phyloP scores from a whole-genome alignment of 2,888 invertebrate species.

The Cheilosia grossa region DNA sequence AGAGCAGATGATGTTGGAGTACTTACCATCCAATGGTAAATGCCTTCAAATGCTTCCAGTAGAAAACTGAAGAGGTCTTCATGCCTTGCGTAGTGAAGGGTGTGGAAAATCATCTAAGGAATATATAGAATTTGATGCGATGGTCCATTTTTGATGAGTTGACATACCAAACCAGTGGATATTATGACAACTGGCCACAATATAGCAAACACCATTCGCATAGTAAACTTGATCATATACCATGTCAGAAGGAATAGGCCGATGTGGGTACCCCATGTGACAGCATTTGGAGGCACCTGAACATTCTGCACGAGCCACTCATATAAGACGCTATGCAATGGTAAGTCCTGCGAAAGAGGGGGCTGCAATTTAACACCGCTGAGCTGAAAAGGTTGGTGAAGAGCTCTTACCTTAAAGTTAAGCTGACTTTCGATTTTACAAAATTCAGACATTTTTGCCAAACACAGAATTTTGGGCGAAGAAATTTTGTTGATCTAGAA shows the following conservation, averaged over 20 bases:
- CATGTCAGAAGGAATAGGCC: constrained; percentile 77
- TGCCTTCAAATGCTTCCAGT: neutral
- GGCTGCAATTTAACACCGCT: neutral
- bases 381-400: neutral
- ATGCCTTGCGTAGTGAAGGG: neutral
- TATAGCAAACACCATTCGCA: constrained; percentile 62
- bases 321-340: constrained; percentile 74
- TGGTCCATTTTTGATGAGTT: neutral
- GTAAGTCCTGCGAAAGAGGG: constrained; percentile 69
- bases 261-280: constrained; percentile 77
- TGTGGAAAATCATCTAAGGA: constrained; percentile 20
- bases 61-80: neutral
- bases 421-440: neutral
- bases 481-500: too few relatives aligned
- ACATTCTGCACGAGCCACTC: constrained; percentile 78
- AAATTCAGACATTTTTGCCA: too few relatives aligned
- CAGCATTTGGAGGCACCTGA: constrained; percentile 75
- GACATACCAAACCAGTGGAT: constrained; percentile 11
- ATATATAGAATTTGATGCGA: neutral
- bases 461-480: too few relatives aligned
- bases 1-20: neutral
- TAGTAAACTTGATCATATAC: constrained; percentile 76
- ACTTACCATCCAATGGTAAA: constrained; percentile 33
- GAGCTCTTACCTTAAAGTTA: constrained; percentile 20
- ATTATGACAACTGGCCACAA: constrained; percentile 37